These are phyloP conservation scores for Molorchus minor DNA, from an alignment of 2,888 invertebrate genomes.

Conservation along the genomic window DNA sequence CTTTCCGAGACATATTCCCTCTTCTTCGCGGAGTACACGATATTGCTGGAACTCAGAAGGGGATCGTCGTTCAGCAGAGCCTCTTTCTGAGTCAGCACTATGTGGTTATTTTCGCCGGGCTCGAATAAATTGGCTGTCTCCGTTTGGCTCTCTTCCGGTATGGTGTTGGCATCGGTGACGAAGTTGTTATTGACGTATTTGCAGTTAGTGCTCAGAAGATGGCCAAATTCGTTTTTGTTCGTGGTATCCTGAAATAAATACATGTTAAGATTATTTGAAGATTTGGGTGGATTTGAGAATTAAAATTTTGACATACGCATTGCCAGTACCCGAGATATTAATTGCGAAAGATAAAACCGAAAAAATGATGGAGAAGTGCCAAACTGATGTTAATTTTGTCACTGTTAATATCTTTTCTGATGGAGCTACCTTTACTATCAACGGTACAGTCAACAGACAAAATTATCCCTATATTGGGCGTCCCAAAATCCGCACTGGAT, in stretches of 20 bases:
- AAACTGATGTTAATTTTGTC: too few relatives aligned
- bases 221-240: slow-evolving; percentile 52
- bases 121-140: slow-evolving; percentile 19
- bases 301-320: too few relatives aligned
- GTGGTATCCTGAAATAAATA: slow-evolving; percentile 36
- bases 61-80: slow-evolving; percentile 59
- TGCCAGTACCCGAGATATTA: too few relatives aligned
- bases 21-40: slow-evolving; percentile 31
- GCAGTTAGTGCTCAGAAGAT: slow-evolving; percentile 53
- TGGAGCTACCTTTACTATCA: too few relatives aligned
- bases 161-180: slow-evolving; percentile 22
- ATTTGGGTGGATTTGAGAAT: too few relatives aligned
- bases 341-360: too few relatives aligned
- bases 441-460: too few relatives aligned
- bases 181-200: slow-evolving; percentile 50
- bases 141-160: slow-evolving; percentile 23
- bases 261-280: neutral
- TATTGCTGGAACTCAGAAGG: slow-evolving; percentile 48
- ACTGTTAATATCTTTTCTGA: too few relatives aligned
- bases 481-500: too few relatives aligned
- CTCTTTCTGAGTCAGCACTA: slow-evolving; percentile 62
- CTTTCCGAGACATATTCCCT: slow-evolving; percentile 18
- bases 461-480: too few relatives aligned
- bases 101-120: slow-evolving; percentile 55
- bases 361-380: too few relatives aligned